phyloP scores from a whole-genome alignment of 2,113 vertebrate species.

The Thymallus thymallus region DNA sequence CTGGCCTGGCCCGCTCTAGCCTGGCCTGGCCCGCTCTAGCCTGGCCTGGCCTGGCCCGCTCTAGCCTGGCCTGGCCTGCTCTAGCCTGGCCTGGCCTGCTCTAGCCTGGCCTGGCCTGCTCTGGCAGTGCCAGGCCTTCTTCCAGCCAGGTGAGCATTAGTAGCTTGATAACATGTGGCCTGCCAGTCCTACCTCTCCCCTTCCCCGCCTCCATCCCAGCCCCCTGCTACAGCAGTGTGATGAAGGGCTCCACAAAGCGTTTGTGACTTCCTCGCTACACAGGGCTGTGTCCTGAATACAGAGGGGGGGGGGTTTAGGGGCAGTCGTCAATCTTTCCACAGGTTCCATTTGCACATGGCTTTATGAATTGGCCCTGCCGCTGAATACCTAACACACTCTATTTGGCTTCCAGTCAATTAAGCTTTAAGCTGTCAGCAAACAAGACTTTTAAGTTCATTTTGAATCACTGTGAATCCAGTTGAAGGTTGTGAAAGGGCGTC shows the following conservation, averaged over 20 bases:
- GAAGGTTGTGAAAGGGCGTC: slow-evolving; percentile 70
- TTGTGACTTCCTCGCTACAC: slow-evolving; percentile 65
- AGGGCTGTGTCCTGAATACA: slow-evolving; percentile 61
- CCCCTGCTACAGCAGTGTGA: slow-evolving; percentile 38
- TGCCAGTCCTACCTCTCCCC: too few species aligned
- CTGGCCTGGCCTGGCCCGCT: too few species aligned
- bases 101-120: too few species aligned
- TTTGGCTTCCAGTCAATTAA: slow-evolving; percentile 88
- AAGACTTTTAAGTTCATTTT: slow-evolving; percentile 85
- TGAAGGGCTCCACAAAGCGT: slow-evolving; percentile 66
- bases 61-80: too few species aligned
- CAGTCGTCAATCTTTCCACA: slow-evolving; percentile 59
- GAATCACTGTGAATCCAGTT: slow-evolving; percentile 77
- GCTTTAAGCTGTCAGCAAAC: slow-evolving; percentile 90
- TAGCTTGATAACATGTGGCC: neutral
- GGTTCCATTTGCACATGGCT: slow-evolving; percentile 71
- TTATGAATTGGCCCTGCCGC: slow-evolving; percentile 70
- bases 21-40: too few species aligned
- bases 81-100: too few species aligned
- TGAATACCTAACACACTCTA: slow-evolving; percentile 79
- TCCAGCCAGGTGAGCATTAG: neutral
- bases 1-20: too few species aligned
- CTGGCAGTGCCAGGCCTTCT: neutral
- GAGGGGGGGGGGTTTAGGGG: too few species aligned
- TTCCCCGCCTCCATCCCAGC: too few species aligned